Percentiles rank a stretch among this genome's conserved stretches.
Evolutionary conservation across 2,113 vertebrate genomes (phyloP).

Genomic region (Tyto alba): DNA sequence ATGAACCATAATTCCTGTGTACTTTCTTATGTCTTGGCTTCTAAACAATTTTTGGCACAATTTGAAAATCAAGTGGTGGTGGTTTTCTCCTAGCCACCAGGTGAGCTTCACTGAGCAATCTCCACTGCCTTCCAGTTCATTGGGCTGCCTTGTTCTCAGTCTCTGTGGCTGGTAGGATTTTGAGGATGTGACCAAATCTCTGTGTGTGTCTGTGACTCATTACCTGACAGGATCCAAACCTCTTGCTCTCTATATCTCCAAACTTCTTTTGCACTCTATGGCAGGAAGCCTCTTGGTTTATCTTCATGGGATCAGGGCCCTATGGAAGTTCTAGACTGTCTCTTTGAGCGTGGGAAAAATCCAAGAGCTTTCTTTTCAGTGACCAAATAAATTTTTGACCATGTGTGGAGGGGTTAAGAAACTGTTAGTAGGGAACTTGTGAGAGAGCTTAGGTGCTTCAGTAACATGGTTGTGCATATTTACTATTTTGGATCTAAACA

Average conservation of each 20-base stretch:
- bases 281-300: not conserved
- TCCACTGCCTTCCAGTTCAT: not conserved
- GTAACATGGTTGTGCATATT: not conserved
- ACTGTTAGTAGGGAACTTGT: not conserved
- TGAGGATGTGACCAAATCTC: not conserved
- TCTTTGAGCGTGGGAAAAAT: not conserved
- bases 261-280: not conserved
- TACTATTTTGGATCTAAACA: not conserved
- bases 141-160: not conserved
- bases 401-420: not conserved
- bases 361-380: not conserved
- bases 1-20: not conserved
- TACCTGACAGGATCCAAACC: not conserved
- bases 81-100: not conserved
- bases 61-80: not conserved
- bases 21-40: not conserved
- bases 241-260: not conserved
- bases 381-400: not conserved
- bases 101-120: not conserved
- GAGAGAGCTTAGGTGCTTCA: not conserved
- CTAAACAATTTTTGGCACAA: not conserved
- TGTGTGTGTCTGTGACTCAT: not conserved
- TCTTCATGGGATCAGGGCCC: not conserved
- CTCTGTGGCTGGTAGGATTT: not conserved
- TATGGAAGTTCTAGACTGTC: not conserved